Evolutionary conservation across 1,140 invertebrate genomes (phyloP).

Genomic region (Ditylenchus dipsaci): DNA sequence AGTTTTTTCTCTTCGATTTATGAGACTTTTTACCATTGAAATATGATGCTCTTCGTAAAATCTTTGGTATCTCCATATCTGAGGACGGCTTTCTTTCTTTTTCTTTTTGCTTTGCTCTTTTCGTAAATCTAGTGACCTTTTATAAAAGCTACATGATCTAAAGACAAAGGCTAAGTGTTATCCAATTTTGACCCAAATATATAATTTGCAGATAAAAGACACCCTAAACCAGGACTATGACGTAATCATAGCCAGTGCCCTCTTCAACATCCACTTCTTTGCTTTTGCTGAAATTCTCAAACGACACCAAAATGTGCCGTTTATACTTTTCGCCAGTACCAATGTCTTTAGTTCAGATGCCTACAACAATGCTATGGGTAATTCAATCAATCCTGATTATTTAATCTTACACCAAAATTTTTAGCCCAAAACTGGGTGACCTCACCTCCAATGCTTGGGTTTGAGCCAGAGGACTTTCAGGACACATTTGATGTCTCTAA

Average conservation of each 20-base stretch:
- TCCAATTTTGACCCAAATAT: no score
- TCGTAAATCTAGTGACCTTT: no score
- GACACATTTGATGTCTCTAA: background rate
- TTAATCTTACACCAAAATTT: background rate
- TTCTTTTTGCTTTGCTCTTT: no score
- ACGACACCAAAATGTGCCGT: constrained; percentile 2
- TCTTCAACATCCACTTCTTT: background rate
- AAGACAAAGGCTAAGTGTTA: no score
- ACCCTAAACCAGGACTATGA: constrained; percentile 2
- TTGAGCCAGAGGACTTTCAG: background rate
- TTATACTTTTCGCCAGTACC: background rate
- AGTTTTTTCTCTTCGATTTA: no score
- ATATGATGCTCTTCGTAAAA: no score
- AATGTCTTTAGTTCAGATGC: background rate
- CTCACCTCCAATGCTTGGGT: background rate
- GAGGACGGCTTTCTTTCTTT: no score
- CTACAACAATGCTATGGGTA: background rate
- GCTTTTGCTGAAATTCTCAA: constrained; percentile 3
- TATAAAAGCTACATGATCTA: no score
- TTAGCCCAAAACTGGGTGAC: constrained; percentile 1
- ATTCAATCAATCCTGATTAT: background rate
- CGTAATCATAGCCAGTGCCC: background rate
- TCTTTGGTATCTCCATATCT: no score
- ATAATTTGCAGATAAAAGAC: background rate
- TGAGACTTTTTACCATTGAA: no score